Percentiles rank a stretch among this genome's conserved stretches.
These are phyloP conservation scores for Aphidoletes aphidimyza DNA, from an alignment of 2,888 invertebrate genomes.

Conservation along the genomic window DNA sequence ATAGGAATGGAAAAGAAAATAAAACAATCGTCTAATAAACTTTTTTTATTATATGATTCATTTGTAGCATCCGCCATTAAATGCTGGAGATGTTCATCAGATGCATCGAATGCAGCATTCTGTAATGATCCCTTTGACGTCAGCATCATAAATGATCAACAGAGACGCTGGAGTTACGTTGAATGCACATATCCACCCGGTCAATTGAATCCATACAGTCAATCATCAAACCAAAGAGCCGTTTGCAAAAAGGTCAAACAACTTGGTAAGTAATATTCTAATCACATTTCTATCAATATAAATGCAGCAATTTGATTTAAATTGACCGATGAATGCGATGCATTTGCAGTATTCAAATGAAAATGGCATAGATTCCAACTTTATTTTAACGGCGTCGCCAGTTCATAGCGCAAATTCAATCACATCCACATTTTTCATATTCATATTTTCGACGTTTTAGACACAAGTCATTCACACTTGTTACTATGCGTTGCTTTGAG, in stretches of 20 bases:
- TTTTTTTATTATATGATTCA: too few relatives aligned
- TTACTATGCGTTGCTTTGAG: not conserved
- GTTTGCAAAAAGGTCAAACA: conserved; percentile 82
- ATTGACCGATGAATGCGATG: not conserved
- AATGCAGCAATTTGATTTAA: too few relatives aligned
- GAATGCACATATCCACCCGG: conserved; percentile 67
- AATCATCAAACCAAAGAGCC: conserved; percentile 64
- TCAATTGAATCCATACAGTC: conserved; percentile 53
- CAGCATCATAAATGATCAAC: conserved; percentile 66
- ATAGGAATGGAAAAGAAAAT: too few relatives aligned
- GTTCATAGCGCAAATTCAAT: too few relatives aligned
- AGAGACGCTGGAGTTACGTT: conserved; percentile 66
- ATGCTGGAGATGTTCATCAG: conserved; percentile 83
- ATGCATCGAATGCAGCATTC: conserved; percentile 71
- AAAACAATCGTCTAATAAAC: too few relatives aligned
- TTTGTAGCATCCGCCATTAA: conserved; percentile 66
- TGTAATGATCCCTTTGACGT: conserved; percentile 80
- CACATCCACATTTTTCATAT: not conserved
- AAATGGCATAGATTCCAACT: too few relatives aligned
- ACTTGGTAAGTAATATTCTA: conserved; percentile 73
- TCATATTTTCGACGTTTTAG: not conserved
- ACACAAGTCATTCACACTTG: not conserved
- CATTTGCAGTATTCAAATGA: too few relatives aligned
- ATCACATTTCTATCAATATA: not conserved
- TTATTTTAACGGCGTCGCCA: too few relatives aligned